Evolutionary conservation across 1,140 invertebrate genomes (phyloP).

Genomic region (Drosophila melanica): DNA sequence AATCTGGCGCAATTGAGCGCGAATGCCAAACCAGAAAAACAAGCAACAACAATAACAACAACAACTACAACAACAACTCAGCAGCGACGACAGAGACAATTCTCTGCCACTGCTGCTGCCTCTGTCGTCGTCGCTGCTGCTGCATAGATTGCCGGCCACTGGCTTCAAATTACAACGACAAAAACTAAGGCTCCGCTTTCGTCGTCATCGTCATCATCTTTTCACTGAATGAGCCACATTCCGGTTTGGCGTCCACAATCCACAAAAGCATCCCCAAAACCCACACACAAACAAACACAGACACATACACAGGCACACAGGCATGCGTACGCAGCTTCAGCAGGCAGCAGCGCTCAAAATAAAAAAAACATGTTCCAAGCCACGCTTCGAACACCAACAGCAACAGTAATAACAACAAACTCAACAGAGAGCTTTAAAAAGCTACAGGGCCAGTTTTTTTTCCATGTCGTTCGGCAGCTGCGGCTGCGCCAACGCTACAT

Average conservation of each 20-base stretch:
- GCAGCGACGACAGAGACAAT: slow-evolving; percentile 14
- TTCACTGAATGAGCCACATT: slow-evolving; percentile 82
- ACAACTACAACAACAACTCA: slow-evolving; percentile 46
- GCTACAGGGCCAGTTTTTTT: slow-evolving; percentile 73
- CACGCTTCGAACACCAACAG: slow-evolving; percentile 43
- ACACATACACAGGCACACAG: slow-evolving; percentile 12
- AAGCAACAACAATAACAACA: slow-evolving; percentile 75
- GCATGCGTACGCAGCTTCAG: slow-evolving; percentile 21
- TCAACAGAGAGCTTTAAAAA: slow-evolving; percentile 62
- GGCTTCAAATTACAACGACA: slow-evolving; percentile 63
- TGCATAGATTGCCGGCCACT: slow-evolving; percentile 74
- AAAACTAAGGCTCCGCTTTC: slow-evolving; percentile 30
- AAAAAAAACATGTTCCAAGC: slow-evolving; percentile 60
- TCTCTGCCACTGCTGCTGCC: slow-evolving; percentile 17
- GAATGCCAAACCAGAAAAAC: slow-evolving; percentile 81
- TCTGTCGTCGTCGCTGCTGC: slow-evolving; percentile 20
- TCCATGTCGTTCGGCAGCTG: slow-evolving; percentile 36
- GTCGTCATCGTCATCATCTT: slow-evolving; percentile 59
- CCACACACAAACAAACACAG: slow-evolving; percentile 53
- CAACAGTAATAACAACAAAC: slow-evolving; percentile 32
- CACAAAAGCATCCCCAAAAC: slow-evolving; percentile 80
- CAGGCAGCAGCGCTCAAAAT: slow-evolving; percentile 26
- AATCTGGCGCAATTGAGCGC: slow-evolving; percentile 80
- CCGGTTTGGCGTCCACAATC: slow-evolving; percentile 75
- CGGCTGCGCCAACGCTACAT: slow-evolving; percentile 63